Base-by-base conservation (phyloP, 2,797 vertebrate species). In the Platyrinchus mystaceus region DNA sequence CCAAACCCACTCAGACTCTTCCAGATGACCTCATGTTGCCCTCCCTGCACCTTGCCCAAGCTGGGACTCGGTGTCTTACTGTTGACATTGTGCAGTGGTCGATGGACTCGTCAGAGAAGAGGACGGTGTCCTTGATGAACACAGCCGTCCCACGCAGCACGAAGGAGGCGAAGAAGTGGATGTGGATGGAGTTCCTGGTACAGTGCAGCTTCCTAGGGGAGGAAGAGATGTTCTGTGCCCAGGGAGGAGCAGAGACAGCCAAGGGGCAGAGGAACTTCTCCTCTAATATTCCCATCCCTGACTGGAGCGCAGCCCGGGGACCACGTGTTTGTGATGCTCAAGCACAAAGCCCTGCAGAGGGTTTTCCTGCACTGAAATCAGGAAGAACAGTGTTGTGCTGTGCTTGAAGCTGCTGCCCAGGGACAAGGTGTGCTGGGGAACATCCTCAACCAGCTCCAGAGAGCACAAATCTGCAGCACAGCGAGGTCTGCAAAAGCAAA, bases 141-240 rank as follows among this genome's bases (percentile, higher is more conserved):
- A 99, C 98, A 0, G 98, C 98, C 1, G 96, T 98, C 76, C 98
- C 98, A 12, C 98, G 98, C 94, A 99, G 97, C 58, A 99, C 95
- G 79, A 99, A 99, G 69, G 99, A 99, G 63, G 98, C 96, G 96
- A 99, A 99, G 76, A 99, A 97, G 97, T 99, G 98, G 96, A 99
- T 97, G 97, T 99, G 99, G 95, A 99, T 99, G 96, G 98, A 99
- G 91, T 99, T 99, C 91, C 98, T 98, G 90, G 98, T 99, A 90
- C 99, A 99, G 89, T 97, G 98, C 91, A 99, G 98, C 96, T 99
- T 99, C 92, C 98, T 99, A 91, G 0, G 7, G 60, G 71, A 78
- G 44, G 53, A 52, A 86, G 44, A 66, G 84, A 36, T 3, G 4
- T 9, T 28, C 49, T 66, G 67, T 44, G 70, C 32, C 14, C 5